Evolutionary conservation across 2,888 invertebrate species (phyloP).

Genomic region (Nomada fucata): DNA sequence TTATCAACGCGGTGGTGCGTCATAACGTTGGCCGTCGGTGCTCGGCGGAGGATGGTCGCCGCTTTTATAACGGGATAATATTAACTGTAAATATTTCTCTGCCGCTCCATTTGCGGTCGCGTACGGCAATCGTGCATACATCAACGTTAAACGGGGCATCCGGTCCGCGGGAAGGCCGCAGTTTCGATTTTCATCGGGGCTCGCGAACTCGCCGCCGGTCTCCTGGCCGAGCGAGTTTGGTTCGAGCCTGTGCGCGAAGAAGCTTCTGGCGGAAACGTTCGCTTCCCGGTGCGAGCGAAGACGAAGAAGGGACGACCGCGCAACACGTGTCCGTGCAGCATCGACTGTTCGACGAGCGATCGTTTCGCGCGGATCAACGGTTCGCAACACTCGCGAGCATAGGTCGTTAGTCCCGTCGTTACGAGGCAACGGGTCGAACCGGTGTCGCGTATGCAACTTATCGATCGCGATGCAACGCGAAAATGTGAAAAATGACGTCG

Average conservation of each 20-base stretch:
- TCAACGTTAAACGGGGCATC: slow-evolving; percentile 12
- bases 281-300: neutral
- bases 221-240: too few relatives aligned
- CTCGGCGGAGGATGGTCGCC: slow-evolving; percentile 16
- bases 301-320: neutral
- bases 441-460: slow-evolving; percentile 58
- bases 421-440: slow-evolving; percentile 6
- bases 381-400: neutral
- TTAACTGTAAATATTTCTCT: slow-evolving; percentile 59
- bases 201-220: neutral
- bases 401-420: slow-evolving; percentile 32
- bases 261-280: neutral
- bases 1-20: slow-evolving; percentile 45
- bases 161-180: slow-evolving; percentile 18
- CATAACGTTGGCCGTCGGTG: slow-evolving; percentile 39
- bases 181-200: slow-evolving; percentile 35
- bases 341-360: neutral
- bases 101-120: slow-evolving; percentile 44
- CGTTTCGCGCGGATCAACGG: slow-evolving; percentile 18
- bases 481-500: slow-evolving; percentile 62
- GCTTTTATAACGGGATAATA: slow-evolving; percentile 62
- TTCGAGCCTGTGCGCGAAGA: neutral
- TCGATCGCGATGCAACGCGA: slow-evolving; percentile 58
- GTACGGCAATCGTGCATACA: slow-evolving; percentile 34
- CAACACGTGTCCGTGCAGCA: neutral